Evolutionary conservation across 1,140 invertebrate genomes (phyloP), one percentile per base, ranked within the genome.

Genomic region (Holcopasites calliopsidis): DNA sequence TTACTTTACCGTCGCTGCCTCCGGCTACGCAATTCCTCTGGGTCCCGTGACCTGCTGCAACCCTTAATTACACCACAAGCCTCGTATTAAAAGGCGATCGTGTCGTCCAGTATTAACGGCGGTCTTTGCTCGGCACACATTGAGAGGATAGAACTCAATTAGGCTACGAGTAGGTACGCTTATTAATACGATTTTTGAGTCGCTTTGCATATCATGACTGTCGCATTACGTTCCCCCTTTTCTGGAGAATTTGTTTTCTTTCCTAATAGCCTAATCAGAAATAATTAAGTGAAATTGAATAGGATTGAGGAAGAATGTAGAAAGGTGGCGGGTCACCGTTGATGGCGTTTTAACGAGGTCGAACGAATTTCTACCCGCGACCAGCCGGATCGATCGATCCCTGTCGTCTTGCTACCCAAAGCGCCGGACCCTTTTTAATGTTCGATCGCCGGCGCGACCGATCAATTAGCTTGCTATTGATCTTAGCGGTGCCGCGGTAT

Each of bases 381-480:
- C 68, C 57, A 77, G 33, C 44, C 38, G 26, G 23, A n/a, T 62
- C 61, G 60, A 73, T 77, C 44, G 35, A 38, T 66, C 35, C 50
- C n/a, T 57, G 26, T 42, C 62, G 66, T 66, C 57, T 42, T 70
- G 77, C 61, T 73, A 40, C 55, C 50, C 42, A 55, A 76, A 75
- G 79, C 74, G 76, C 71, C 76, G 50, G 76, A 60, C 40, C 70
- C 70, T 58, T 74, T 57, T 82, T 76, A 74, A 60, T 31, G 35
- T 47, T 60, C 54, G 54, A 76, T 78, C 47, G 80, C 35, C 62
- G 66, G 35, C 82, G 82, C 66, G 62, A 71, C 71, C 79, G 83
- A 85, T 85, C 82, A 84, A 85, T 85, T 85, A 85, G 52, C 57
- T n/a, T 44, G 66, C 58, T 68, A 85, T 81, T 85, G 79, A 85